Evolutionary conservation across 1,140 invertebrate genomes (phyloP).

Genomic region (Heliconius congener): DNA sequence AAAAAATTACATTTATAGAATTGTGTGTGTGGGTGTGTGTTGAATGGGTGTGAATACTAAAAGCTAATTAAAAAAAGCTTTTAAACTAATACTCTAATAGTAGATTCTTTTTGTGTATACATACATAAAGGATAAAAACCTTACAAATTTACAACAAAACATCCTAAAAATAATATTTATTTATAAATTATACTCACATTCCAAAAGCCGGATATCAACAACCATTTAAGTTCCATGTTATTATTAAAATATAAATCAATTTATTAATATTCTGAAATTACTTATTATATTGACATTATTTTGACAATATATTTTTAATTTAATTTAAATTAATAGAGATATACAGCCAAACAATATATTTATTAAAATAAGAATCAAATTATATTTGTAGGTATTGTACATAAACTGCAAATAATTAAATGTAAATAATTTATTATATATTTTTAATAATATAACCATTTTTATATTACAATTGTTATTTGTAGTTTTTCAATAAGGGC

Average conservation of each 20-base stretch:
- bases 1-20: no score
- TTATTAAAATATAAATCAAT: neutral
- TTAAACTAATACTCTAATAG: no score
- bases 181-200: slow-evolving; percentile 23
- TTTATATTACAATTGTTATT: neutral
- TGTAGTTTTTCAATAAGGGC: neutral
- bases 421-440: no score
- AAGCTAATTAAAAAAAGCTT: no score
- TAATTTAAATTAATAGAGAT: neutral
- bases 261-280: neutral
- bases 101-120: no score
- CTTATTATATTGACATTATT: neutral
- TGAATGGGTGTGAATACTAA: no score
- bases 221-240: slow-evolving; percentile 35
- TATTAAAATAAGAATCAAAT: neutral
- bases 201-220: slow-evolving; percentile 21
- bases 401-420: no score
- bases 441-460: no score
- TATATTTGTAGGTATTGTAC: no score
- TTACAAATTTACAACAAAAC: no score
- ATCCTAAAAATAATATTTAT: neutral
- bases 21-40: no score
- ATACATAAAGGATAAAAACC: no score
- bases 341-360: neutral
- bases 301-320: neutral